A percentile compares a stretch with the other conserved stretches of the same genome.
Evolutionary conservation across 2,797 vertebrate species (phyloP).

Genomic region (Pagetopsis macropterus): DNA sequence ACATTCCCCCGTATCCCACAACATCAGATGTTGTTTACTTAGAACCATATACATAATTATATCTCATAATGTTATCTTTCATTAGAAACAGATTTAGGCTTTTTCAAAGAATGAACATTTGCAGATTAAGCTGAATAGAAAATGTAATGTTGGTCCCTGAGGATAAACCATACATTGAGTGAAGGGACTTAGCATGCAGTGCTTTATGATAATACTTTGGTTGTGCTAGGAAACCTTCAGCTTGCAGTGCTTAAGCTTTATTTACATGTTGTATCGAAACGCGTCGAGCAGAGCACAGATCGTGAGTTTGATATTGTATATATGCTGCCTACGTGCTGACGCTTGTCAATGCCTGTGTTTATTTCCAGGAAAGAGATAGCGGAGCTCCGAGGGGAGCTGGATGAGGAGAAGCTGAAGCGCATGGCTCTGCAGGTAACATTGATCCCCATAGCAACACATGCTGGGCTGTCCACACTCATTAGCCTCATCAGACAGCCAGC

Average conservation of each 20-base stretch:
- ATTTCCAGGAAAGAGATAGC: conserved; percentile 91
- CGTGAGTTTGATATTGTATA: background rate
- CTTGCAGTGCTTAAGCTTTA: background rate
- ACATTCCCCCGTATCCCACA: too few relatives aligned
- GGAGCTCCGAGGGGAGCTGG: conserved; percentile 89
- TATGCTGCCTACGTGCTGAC: background rate
- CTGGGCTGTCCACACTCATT: conserved; percentile 45
- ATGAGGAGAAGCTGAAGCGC: conserved; percentile 89
- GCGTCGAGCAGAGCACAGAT: too few relatives aligned
- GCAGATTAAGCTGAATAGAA: background rate
- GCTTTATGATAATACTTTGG: background rate
- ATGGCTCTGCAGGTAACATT: conserved; percentile 89
- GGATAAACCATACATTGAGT: background rate
- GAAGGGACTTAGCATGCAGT: background rate
- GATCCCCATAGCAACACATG: conserved; percentile 21
- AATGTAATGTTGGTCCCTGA: background rate
- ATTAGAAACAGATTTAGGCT: background rate
- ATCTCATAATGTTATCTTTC: background rate
- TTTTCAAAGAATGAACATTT: background rate
- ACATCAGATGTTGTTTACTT: background rate
- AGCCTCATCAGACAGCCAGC: conserved; percentile 15
- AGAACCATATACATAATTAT: background rate
- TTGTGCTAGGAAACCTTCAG: background rate
- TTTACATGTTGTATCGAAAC: background rate
- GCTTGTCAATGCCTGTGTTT: conserved; percentile 12